These are phyloP conservation scores for Ovis aries DNA, from an alignment of 2,113 vertebrate genomes.

Conservation along the genomic window DNA sequence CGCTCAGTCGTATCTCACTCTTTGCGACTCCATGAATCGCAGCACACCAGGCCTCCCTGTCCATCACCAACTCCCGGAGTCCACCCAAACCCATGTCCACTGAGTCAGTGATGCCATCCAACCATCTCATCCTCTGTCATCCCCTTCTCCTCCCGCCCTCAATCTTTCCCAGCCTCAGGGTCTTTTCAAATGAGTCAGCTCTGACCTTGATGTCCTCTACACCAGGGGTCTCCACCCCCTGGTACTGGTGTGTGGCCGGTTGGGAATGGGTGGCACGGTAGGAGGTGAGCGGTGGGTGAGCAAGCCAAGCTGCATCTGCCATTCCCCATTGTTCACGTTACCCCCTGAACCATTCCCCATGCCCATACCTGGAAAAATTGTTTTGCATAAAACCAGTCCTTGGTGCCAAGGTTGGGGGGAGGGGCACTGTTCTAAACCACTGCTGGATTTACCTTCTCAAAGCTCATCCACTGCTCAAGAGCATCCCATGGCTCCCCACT, in stretches of 20 bases:
- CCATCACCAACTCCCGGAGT: not conserved
- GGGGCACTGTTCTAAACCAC: not conserved
- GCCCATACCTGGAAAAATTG: not conserved
- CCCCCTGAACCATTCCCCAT: not conserved
- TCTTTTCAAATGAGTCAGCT: not conserved
- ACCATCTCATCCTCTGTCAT: not conserved
- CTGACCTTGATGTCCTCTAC: not conserved
- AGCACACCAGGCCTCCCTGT: not conserved
- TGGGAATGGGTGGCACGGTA: not conserved
- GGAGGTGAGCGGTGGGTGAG: not conserved
- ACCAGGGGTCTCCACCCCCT: not conserved
- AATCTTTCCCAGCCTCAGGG: not conserved
- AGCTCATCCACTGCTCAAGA: not conserved
- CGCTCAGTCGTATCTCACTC: rapidly evolving
- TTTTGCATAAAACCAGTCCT: not conserved
- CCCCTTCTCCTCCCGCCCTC: not conserved
- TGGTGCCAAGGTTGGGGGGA: not conserved
- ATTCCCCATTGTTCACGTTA: not conserved
- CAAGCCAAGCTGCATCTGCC: not conserved
- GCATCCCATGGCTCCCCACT: not conserved
- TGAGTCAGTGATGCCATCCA: not conserved
- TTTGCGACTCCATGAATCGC: rapidly evolving
- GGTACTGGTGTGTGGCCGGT: not conserved
- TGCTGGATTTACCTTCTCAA: not conserved
- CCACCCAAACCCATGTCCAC: not conserved